Percentiles rank a stretch among this genome's conserved stretches.
phyloP scores from a whole-genome alignment of 2,888 invertebrate genomes.

The Philhelius pedissequus region DNA sequence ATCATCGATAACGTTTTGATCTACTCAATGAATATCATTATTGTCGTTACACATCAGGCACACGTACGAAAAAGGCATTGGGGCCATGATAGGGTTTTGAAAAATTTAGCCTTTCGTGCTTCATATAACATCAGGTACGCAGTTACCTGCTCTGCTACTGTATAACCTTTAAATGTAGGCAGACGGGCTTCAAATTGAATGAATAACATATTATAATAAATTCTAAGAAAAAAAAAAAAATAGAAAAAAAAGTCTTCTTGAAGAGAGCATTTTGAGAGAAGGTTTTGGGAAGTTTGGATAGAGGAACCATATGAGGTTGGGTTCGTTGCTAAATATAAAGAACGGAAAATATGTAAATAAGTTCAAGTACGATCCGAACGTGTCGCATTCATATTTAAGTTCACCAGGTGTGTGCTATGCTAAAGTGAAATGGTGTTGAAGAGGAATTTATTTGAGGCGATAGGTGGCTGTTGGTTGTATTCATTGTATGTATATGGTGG shows the following conservation, averaged over 20 bases:
- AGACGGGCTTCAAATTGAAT: slow-evolving; percentile 37
- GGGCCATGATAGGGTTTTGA: background rate
- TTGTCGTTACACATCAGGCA: background rate
- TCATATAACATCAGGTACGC: background rate
- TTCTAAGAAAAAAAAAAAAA: background rate
- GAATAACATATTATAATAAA: slow-evolving; percentile 52
- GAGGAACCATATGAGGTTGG: background rate
- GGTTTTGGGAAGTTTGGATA: background rate
- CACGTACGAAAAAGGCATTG: background rate
- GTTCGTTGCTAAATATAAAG: background rate
- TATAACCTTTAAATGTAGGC: background rate
- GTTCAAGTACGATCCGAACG: slow-evolving; percentile 55
- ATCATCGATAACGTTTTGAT: slow-evolving; percentile 66
- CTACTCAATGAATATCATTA: slow-evolving; percentile 61
- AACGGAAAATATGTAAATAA: slow-evolving; percentile 59
- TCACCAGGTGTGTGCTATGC: slow-evolving; percentile 56
- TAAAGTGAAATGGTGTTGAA: slow-evolving; percentile 43
- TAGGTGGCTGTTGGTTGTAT: background rate
- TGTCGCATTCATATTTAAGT: slow-evolving; percentile 54
- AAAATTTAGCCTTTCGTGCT: background rate
- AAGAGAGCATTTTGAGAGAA: background rate
- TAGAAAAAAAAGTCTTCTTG: background rate
- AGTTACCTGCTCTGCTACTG: too few relatives aligned
- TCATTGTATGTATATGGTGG: background rate
- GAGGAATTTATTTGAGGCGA: slow-evolving; percentile 46